phyloP scores from a whole-genome alignment of 2,797 vertebrate species.

The Semotilus atromaculatus region DNA sequence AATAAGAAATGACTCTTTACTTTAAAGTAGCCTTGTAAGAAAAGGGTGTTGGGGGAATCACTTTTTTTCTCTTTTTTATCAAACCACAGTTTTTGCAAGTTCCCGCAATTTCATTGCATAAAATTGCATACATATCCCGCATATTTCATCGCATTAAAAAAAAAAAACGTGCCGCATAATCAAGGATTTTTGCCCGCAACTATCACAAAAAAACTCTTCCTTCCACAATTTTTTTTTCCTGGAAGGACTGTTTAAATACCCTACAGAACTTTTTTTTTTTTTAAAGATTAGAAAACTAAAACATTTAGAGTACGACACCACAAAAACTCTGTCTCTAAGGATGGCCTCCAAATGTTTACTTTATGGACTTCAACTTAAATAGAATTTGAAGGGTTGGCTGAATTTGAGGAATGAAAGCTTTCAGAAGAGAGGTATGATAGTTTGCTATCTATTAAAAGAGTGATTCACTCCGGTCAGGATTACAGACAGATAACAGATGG shows the following conservation, averaged over 20 bases:
- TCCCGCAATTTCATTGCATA: no score
- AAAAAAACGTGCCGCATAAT: no score
- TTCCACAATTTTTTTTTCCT: no score
- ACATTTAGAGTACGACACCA: conserved; percentile 20
- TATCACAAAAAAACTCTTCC: no score
- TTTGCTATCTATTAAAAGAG: conserved; percentile 45
- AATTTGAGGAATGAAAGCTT: conserved; percentile 37
- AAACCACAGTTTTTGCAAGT: no score
- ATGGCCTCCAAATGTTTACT: conserved; percentile 30
- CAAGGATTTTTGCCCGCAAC: no score
- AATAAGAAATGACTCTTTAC: no score
- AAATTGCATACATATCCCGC: no score
- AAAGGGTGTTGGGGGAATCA: no score
- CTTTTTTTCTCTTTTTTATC: no score
- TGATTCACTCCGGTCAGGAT: conserved; percentile 39
- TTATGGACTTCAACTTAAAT: conserved; percentile 39
- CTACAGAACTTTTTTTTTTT: conserved; percentile 28
- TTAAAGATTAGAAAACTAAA: conserved; percentile 36
- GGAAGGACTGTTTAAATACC: neutral
- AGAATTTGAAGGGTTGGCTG: conserved; percentile 36
- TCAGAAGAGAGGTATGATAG: conserved; percentile 24
- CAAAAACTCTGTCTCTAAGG: conserved; percentile 6
- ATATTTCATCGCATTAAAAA: no score
- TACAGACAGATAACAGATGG: conserved; percentile 39
- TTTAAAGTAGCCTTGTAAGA: no score